Percentiles rank a stretch among this genome's conserved stretches.
Evolutionary conservation across 2,797 vertebrate genomes (phyloP).

Genomic region (Dicrostonyx torquatus): DNA sequence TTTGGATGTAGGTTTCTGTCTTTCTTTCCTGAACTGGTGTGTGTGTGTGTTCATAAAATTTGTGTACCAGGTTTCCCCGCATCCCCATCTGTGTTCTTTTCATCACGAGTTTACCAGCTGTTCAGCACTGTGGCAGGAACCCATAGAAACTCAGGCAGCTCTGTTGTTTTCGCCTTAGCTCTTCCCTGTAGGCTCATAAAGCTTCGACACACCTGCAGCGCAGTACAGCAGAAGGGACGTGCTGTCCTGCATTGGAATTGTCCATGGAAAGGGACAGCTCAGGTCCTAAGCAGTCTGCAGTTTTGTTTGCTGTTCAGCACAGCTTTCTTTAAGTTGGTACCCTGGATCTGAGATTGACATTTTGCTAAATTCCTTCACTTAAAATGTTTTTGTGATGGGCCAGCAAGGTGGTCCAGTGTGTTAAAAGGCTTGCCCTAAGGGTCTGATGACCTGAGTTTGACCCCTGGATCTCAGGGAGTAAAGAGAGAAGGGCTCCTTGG

Average conservation of each 20-base stretch:
- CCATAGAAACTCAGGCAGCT: not conserved
- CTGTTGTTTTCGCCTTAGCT: not conserved
- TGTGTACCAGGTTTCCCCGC: not conserved
- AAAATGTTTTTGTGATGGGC: not conserved
- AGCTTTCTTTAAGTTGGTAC: constrained; percentile 18
- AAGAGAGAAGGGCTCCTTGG: not conserved
- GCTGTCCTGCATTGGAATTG: too few species aligned
- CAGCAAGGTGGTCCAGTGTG: not conserved
- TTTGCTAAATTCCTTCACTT: constrained; percentile 8
- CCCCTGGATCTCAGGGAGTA: too few species aligned
- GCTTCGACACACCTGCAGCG: not conserved
- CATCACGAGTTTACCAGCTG: not conserved
- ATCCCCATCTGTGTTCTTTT: not conserved
- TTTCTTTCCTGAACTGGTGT: not conserved
- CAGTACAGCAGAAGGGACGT: not conserved
- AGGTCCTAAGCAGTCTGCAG: not conserved
- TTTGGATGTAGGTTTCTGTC: constrained; percentile 58
- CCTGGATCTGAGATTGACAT: not conserved
- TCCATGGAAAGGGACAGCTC: not conserved
- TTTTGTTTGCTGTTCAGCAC: not conserved
- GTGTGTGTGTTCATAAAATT: not conserved
- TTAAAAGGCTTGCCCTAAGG: not conserved
- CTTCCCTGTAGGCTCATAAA: not conserved
- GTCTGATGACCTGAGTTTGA: too few species aligned
- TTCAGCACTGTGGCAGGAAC: not conserved